These are phyloP conservation scores for Macroramphosus scolopax DNA, from an alignment of 2,797 vertebrate genomes.

Conservation along the genomic window DNA sequence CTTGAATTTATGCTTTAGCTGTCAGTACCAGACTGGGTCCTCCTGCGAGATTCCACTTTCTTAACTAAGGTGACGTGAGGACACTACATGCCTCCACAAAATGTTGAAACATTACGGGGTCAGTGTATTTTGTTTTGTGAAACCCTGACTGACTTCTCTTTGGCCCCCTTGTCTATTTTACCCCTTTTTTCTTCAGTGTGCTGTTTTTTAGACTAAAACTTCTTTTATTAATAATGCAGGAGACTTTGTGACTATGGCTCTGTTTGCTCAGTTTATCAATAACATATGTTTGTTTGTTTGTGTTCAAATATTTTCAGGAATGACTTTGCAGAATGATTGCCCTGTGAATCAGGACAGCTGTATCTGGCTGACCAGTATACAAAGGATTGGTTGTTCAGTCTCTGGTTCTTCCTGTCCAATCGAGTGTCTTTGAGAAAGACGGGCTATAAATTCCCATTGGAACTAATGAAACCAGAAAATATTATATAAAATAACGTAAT, in stretches of 20 bases:
- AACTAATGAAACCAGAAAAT: too few relatives aligned
- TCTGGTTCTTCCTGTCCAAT: too few relatives aligned
- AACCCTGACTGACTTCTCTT: not conserved
- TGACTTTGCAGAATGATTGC: not conserved
- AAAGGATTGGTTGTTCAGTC: too few relatives aligned
- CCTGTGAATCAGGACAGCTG: too few relatives aligned
- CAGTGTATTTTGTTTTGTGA: not conserved
- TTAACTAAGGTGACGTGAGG: not conserved
- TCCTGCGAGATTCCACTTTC: too few relatives aligned
- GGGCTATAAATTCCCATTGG: too few relatives aligned
- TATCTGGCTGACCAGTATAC: too few relatives aligned
- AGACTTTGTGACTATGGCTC: not conserved
- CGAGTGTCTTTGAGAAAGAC: too few relatives aligned
- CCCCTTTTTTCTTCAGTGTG: not conserved
- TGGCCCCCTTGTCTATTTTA: not conserved
- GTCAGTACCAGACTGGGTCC: too few relatives aligned
- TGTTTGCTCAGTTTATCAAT: not conserved
- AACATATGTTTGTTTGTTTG: not conserved
- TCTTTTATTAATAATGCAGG: too few relatives aligned
- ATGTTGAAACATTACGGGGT: not conserved
- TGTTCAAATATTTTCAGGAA: not conserved
- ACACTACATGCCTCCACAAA: not conserved
- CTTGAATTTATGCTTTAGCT: too few relatives aligned
- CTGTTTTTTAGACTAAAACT: constrained; percentile 1
- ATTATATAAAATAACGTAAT: too few relatives aligned